These are phyloP conservation scores for Cyprinodon tularosa DNA, from an alignment of 2,113 vertebrate species.

Conservation along the genomic window DNA sequence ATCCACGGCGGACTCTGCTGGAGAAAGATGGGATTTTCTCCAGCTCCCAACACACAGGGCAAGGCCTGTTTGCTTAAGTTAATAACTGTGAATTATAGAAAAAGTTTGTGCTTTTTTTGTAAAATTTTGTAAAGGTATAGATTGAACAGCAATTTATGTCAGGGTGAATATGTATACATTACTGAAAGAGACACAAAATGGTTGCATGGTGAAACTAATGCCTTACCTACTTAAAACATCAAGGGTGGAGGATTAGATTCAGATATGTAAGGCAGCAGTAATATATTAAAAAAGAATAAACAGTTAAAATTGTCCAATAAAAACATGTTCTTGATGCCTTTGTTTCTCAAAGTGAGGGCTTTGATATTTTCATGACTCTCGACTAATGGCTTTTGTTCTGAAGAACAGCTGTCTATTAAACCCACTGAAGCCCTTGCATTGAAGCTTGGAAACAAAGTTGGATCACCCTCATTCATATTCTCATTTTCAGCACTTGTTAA, in stretches of 20 bases:
- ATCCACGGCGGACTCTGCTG: too few species aligned
- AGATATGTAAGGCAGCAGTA: conserved; percentile 16
- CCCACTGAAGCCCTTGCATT: conserved; percentile 32
- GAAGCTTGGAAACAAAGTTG: conserved; percentile 47
- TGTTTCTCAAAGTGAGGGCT: conserved; percentile 21
- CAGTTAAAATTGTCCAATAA: conserved; percentile 7
- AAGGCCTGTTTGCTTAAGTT: conserved; percentile 23
- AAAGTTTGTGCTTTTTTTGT: conserved; percentile 6
- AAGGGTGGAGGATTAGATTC: conserved; percentile 23
- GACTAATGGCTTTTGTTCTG: conserved; percentile 41
- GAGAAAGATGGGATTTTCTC: too few species aligned
- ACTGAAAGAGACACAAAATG: conserved; percentile 49
- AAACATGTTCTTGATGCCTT: conserved; percentile 18
- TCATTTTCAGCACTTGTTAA: conserved; percentile 44
- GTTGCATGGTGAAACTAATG: conserved; percentile 28
- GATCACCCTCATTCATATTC: conserved; percentile 44
- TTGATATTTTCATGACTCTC: conserved; percentile 48
- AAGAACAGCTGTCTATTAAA: conserved; percentile 38
- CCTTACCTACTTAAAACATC: conserved; percentile 40
- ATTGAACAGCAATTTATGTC: conserved; percentile 12
- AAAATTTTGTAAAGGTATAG: conserved; percentile 8
- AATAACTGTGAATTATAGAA: conserved; percentile 26
- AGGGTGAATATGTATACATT: conserved; percentile 17
- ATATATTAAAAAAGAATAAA: conserved; percentile 2
- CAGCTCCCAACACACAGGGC: too few species aligned